These are phyloP conservation scores for Scaptodrosophila latifasciaeformis DNA, from an alignment of 2,888 invertebrate species.

Conservation along the genomic window DNA sequence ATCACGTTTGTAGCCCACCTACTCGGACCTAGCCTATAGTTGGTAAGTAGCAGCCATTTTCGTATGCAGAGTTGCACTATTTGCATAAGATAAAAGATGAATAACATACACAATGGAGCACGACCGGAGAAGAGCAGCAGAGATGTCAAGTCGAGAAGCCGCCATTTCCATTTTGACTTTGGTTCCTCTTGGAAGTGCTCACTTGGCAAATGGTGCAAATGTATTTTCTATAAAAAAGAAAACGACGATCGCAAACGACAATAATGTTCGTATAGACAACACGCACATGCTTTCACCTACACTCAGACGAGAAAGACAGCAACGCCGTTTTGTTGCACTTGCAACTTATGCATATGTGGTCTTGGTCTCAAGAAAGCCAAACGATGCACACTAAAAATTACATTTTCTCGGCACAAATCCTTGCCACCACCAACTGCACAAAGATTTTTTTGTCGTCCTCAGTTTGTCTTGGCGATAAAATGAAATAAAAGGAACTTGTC, in stretches of 20 bases:
- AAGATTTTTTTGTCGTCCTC: slow-evolving; percentile 51
- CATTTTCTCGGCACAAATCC: slow-evolving; percentile 63
- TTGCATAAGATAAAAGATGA: slow-evolving; percentile 60
- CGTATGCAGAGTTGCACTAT: slow-evolving; percentile 57
- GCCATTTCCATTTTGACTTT: background rate
- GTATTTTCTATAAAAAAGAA: slow-evolving; percentile 56
- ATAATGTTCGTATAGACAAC: slow-evolving; percentile 59
- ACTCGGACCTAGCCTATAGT: slow-evolving; percentile 40
- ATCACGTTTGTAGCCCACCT: slow-evolving; percentile 42
- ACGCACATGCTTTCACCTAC: slow-evolving; percentile 19
- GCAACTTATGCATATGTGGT: slow-evolving; percentile 53
- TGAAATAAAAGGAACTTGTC: background rate
- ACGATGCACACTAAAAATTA: slow-evolving; percentile 58
- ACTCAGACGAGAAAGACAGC: slow-evolving; percentile 40
- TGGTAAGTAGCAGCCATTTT: slow-evolving; percentile 17
- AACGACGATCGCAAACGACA: slow-evolving; percentile 20
- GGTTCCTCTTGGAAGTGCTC: slow-evolving; percentile 25
- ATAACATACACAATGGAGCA: slow-evolving; percentile 29
- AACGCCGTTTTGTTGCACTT: slow-evolving; percentile 67
- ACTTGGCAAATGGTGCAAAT: slow-evolving; percentile 45
- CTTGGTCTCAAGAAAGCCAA: slow-evolving; percentile 5
- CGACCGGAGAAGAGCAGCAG: background rate
- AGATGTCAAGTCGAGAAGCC: background rate
- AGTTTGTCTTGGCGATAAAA: slow-evolving; percentile 31
- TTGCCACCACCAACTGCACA: slow-evolving; percentile 55